phyloP scores from a whole-genome alignment of 2,888 invertebrate genomes.

The Apamea anceps region DNA sequence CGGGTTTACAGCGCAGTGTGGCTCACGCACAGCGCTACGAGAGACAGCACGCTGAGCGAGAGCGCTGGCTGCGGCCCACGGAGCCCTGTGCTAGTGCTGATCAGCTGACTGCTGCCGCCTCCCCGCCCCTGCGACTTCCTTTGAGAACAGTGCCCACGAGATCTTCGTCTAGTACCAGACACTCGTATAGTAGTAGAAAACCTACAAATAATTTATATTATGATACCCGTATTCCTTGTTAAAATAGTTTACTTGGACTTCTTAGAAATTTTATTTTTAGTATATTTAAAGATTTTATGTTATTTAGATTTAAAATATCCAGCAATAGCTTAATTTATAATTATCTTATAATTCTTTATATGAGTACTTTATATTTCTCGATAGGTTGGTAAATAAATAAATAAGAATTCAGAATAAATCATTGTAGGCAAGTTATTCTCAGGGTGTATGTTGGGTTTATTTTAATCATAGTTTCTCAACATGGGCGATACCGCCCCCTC shows the following conservation, averaged over 20 bases:
- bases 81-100: slow-evolving; percentile 75
- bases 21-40: slow-evolving; percentile 78
- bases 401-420: slow-evolving; percentile 13
- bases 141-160: slow-evolving; percentile 66
- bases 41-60: slow-evolving; percentile 74
- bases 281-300: slow-evolving; percentile 69
- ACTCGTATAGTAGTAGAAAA: slow-evolving; percentile 68
- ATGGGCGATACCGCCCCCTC: too few relatives aligned
- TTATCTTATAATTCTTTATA: slow-evolving; percentile 1
- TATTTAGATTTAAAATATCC: neutral
- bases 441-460: too few relatives aligned
- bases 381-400: slow-evolving; percentile 8
- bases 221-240: slow-evolving; percentile 73
- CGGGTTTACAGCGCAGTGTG: slow-evolving; percentile 79
- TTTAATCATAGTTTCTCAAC: too few relatives aligned
- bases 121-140: slow-evolving; percentile 67
- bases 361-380: neutral
- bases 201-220: slow-evolving; percentile 75
- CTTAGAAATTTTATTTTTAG: slow-evolving; percentile 32
- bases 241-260: slow-evolving; percentile 60
- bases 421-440: too few relatives aligned
- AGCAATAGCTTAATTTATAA: neutral
- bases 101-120: slow-evolving; percentile 71
- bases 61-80: slow-evolving; percentile 72
- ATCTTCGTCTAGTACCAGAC: slow-evolving; percentile 35